These are phyloP conservation scores for Dryomyza anilis DNA, from an alignment of 2,888 invertebrate genomes.

Conservation along the genomic window DNA sequence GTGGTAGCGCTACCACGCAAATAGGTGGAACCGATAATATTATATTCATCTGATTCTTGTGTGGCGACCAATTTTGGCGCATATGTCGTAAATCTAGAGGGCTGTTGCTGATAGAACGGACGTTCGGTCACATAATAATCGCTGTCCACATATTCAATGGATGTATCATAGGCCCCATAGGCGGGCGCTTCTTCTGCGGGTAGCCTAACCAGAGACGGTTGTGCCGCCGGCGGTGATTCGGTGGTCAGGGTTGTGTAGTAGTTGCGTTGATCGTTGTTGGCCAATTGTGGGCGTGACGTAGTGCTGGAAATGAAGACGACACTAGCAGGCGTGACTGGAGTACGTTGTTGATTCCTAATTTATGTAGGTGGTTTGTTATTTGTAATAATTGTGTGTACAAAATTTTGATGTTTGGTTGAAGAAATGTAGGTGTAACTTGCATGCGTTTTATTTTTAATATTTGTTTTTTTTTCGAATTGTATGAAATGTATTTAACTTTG, in stretches of 20 bases:
- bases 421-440: conserved; percentile 18
- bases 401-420: conserved; percentile 5
- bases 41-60: conserved; percentile 44
- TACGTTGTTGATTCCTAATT: conserved; percentile 12
- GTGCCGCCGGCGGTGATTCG: conserved; percentile 12
- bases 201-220: conserved; percentile 27
- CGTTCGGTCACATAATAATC: conserved; percentile 39
- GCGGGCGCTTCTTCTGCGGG: conserved; percentile 2
- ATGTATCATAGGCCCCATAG: conserved; percentile 39
- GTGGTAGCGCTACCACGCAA: conserved; percentile 38
- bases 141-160: conserved; percentile 39
- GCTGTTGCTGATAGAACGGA: conserved; percentile 13
- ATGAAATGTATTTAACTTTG: no score
- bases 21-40: conserved; percentile 38
- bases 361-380: no score
- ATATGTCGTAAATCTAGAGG: conserved; percentile 33
- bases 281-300: conserved; percentile 5
- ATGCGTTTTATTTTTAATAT: conserved; percentile 23
- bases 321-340: conserved; percentile 15
- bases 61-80: conserved; percentile 35
- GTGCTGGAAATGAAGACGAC: no score
- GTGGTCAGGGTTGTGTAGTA: conserved; percentile 46
- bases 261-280: conserved; percentile 41
- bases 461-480: conserved; percentile 10
- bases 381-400: conserved; percentile 12